Conservation (phyloP, 2,797 vertebrate species). For the Scolopax bukidnonensis region DNA sequence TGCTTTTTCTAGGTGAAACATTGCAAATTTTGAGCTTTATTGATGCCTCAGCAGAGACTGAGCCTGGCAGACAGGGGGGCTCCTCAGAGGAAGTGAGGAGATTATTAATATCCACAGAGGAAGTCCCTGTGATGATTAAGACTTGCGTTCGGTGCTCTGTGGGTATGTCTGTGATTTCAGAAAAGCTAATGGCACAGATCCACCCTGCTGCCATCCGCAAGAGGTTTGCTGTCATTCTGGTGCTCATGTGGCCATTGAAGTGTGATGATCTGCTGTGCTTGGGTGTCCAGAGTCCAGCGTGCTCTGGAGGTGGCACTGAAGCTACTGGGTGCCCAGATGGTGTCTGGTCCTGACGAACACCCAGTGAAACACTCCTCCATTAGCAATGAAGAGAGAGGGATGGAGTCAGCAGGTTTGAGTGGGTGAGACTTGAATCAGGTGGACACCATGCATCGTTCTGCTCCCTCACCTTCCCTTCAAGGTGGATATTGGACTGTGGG, state of each 20-base stretch:
- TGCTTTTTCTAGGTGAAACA: background rate
- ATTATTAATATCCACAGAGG: constrained; percentile 42
- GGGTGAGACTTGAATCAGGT: background rate
- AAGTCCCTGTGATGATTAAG: constrained; percentile 33
- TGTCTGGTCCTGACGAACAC: background rate
- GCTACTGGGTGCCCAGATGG: background rate
- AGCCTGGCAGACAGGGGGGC: background rate
- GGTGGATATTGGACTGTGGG: background rate
- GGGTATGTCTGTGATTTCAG: background rate
- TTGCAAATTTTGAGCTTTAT: background rate
- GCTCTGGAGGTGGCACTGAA: background rate
- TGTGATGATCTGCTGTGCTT: background rate
- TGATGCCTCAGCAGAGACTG: background rate
- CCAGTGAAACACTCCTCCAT: background rate
- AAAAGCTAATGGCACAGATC: background rate
- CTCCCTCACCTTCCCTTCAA: background rate
- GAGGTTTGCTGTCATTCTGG: background rate
- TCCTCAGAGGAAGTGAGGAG: background rate
- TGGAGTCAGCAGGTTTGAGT: background rate
- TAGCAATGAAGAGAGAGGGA: background rate
- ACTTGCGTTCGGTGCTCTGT: background rate
- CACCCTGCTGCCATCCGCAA: background rate
- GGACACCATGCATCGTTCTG: background rate
- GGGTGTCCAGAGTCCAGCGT: background rate
- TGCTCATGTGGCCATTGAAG: background rate